Percentiles rank a stretch among this genome's conserved stretches.
phyloP scores from a whole-genome alignment of 2,113 vertebrate species.

The Ia io region DNA sequence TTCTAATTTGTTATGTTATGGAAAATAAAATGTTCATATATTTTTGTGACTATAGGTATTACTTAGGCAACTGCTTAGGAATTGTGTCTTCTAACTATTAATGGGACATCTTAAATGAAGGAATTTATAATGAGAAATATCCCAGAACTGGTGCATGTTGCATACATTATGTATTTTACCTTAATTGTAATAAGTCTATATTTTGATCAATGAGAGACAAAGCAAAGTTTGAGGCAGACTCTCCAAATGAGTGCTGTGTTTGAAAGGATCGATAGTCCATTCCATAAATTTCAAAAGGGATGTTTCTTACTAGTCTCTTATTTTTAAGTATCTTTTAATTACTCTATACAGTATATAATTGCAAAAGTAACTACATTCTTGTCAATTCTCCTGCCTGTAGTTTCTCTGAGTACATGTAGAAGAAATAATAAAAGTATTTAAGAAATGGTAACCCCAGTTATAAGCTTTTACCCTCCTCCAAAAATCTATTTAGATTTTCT shows the following conservation, averaged over 20 bases:
- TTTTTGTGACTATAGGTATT: not conserved
- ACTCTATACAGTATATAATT: not conserved
- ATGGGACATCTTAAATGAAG: not conserved
- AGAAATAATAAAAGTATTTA: not conserved
- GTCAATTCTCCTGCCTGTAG: not conserved
- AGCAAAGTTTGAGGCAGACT: not conserved
- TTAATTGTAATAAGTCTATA: not conserved
- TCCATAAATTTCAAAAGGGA: not conserved
- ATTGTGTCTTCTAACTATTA: not conserved
- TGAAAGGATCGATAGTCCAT: not conserved
- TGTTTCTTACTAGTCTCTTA: not conserved
- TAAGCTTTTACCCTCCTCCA: not conserved
- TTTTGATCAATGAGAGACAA: too few relatives aligned
- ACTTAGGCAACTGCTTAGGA: not conserved
- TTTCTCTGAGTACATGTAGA: not conserved
- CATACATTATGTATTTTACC: not conserved
- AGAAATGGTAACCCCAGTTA: not conserved
- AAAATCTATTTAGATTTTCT: not conserved
- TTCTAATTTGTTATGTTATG: not conserved
- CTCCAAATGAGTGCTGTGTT: not conserved
- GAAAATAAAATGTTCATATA: not conserved
- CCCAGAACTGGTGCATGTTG: not conserved
- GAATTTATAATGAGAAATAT: not conserved
- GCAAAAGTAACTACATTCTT: not conserved
- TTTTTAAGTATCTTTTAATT: not conserved